Evolutionary conservation across 2,113 vertebrate genomes (phyloP).

Genomic region (Bujurquina vittata): DNA sequence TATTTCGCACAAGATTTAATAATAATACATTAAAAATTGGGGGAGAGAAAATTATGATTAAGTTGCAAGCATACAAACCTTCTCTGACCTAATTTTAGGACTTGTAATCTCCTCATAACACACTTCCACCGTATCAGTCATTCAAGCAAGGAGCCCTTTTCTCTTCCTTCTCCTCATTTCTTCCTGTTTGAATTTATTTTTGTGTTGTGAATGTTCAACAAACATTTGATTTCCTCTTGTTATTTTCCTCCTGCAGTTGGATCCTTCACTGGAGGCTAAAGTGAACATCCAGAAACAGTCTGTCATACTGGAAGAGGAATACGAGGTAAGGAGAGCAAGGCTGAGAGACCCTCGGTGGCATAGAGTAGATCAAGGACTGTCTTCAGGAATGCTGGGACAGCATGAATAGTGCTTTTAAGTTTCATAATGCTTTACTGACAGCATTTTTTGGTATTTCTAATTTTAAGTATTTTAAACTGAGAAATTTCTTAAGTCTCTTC

Average conservation of each 20-base stretch:
- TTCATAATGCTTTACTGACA: background rate
- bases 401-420: background rate
- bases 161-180: background rate
- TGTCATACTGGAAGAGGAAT: constrained; percentile 87
- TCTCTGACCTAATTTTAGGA: background rate
- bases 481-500: too few relatives aligned
- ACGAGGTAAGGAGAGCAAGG: constrained; percentile 80
- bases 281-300: constrained; percentile 59
- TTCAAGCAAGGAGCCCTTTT: background rate
- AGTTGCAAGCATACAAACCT: background rate
- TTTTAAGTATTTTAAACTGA: background rate
- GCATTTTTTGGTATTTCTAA: background rate
- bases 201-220: background rate
- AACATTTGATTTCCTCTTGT: background rate
- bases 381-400: background rate
- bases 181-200: background rate
- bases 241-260: constrained; percentile 54
- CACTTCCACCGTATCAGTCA: background rate
- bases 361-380: background rate
- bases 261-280: constrained; percentile 69
- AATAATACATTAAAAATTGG: background rate
- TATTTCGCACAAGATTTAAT: constrained; percentile 8
- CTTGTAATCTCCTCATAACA: background rate
- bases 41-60: background rate
- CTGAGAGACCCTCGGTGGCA: background rate